Conservation (phyloP, 2,797 vertebrate species). For the Accipiter superciliosus region DNA sequence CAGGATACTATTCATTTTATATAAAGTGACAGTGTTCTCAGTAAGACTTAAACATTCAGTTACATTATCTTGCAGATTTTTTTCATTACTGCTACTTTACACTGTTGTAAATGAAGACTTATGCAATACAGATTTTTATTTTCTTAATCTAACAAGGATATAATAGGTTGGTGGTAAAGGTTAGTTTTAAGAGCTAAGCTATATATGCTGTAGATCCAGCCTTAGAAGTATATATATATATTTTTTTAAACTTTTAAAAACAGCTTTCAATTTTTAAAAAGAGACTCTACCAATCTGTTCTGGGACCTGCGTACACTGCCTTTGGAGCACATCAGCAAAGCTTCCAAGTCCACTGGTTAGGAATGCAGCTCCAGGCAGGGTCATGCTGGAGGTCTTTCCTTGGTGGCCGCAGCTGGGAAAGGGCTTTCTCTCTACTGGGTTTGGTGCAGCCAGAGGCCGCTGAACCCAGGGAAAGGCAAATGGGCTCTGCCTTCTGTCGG, state of each 20-base stretch:
- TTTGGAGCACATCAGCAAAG: background rate
- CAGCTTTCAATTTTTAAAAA: conserved; percentile 16
- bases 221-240: background rate
- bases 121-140: conserved; percentile 47
- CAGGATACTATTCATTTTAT: conserved; percentile 59
- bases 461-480: background rate
- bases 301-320: background rate
- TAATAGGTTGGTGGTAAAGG: conserved; percentile 57
- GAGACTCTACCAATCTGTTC: conserved; percentile 36
- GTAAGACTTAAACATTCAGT: conserved; percentile 73
- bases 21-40: conserved; percentile 78
- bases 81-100: conserved; percentile 61
- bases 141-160: conserved; percentile 60
- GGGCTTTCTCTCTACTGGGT: background rate
- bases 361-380: background rate
- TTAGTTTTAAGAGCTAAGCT: conserved; percentile 58
- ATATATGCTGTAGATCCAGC: conserved; percentile 49
- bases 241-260: conserved; percentile 17
- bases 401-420: background rate
- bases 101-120: conserved; percentile 58
- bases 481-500: background rate
- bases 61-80: conserved; percentile 58
- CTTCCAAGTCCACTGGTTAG: background rate
- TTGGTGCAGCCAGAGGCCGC: background rate
- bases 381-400: background rate